Evolutionary conservation across 2,797 vertebrate species (phyloP).

Genomic region (Tenualosa thibaudeaui): DNA sequence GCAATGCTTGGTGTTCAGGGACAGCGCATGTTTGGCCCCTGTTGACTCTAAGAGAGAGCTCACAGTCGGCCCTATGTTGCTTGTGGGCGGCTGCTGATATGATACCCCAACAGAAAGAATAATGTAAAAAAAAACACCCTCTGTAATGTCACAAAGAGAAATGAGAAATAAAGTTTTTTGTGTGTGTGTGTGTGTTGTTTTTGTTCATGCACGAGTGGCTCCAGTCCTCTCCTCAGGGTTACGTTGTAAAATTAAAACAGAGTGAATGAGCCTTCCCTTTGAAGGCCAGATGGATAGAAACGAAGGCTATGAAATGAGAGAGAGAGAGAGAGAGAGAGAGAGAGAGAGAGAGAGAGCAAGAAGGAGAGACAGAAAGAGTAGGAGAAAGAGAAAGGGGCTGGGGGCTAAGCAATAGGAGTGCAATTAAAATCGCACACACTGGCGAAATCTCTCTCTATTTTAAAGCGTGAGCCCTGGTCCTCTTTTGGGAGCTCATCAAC

Average conservation of each 20-base stretch:
- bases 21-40: neutral
- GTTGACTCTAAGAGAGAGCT: slow-evolving; percentile 46
- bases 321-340: slow-evolving; percentile 49
- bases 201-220: slow-evolving; percentile 54
- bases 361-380: slow-evolving; percentile 51
- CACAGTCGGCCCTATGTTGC: slow-evolving; percentile 56
- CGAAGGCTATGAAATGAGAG: slow-evolving; percentile 61
- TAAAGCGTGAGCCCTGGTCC: slow-evolving; percentile 70
- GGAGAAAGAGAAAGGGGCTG: slow-evolving; percentile 65
- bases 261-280: slow-evolving; percentile 78
- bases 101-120: slow-evolving; percentile 59
- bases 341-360: slow-evolving; percentile 2
- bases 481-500: slow-evolving; percentile 76
- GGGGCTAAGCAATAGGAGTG: slow-evolving; percentile 70
- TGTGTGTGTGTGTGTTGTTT: slow-evolving; percentile 42
- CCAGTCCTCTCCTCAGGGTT: slow-evolving; percentile 65
- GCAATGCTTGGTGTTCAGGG: neutral
- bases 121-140: slow-evolving; percentile 55
- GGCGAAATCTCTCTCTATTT: slow-evolving; percentile 70
- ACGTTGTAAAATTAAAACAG: slow-evolving; percentile 79
- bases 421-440: slow-evolving; percentile 84
- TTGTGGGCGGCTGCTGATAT: slow-evolving; percentile 66
- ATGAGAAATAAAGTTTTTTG: slow-evolving; percentile 2
- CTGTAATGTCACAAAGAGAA: slow-evolving; percentile 17
- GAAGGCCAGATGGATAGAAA: slow-evolving; percentile 78